Conservation (phyloP, 2,888 invertebrate species). For the Lepidochrysops patricia region DNA sequence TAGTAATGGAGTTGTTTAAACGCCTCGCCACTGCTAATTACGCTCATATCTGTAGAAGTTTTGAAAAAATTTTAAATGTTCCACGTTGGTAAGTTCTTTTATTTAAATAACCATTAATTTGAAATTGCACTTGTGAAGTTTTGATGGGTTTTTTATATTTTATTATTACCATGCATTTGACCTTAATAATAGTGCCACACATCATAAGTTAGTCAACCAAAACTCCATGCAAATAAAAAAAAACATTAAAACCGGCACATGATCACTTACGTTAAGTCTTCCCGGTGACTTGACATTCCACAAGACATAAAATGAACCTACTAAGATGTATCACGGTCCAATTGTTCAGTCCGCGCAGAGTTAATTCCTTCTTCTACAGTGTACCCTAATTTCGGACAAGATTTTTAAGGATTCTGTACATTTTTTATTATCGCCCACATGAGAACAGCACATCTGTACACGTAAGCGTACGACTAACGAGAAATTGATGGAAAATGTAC, state of each 20-base stretch:
- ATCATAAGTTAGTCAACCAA: slow-evolving; percentile 37
- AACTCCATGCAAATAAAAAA: slow-evolving; percentile 41
- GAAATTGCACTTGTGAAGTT: background rate
- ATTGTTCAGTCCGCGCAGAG: background rate
- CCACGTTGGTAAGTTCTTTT: too few species aligned
- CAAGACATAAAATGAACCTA: slow-evolving; percentile 7
- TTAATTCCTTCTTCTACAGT: slow-evolving; percentile 5
- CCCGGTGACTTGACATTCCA: slow-evolving; percentile 4
- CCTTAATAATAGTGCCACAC: background rate
- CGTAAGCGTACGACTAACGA: slow-evolving; percentile 9
- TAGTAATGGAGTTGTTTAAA: too few species aligned
- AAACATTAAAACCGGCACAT: slow-evolving; percentile 52
- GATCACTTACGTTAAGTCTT: slow-evolving; percentile 52
- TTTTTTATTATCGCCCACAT: slow-evolving; percentile 13
- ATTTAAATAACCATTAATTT: background rate
- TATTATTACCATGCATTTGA: background rate
- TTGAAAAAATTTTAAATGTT: too few species aligned
- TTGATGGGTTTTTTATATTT: background rate
- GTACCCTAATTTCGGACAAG: slow-evolving; percentile 6
- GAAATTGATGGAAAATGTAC: background rate
- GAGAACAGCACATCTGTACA: slow-evolving; percentile 16
- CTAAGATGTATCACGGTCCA: background rate
- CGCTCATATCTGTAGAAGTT: too few species aligned
- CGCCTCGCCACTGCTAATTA: too few species aligned
- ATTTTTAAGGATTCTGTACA: background rate